Conservation (phyloP, 2,888 invertebrate species). For the Pheosia tremula region DNA sequence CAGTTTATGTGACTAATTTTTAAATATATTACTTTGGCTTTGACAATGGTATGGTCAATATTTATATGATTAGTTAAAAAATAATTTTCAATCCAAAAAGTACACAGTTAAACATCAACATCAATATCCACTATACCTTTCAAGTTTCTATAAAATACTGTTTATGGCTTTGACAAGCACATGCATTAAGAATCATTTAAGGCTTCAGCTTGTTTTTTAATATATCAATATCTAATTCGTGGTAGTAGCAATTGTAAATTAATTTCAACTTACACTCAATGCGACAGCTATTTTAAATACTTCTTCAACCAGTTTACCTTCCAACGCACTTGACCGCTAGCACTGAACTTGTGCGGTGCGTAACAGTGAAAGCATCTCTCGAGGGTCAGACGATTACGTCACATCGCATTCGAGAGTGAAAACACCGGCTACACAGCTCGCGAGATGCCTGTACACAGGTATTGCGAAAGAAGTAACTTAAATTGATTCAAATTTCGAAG, state of each 20-base stretch:
- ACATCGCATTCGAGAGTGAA: constrained; percentile 20
- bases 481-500: neutral
- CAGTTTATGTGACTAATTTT: no score
- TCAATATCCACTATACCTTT: no score
- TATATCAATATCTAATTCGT: no score
- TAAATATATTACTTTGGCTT: no score
- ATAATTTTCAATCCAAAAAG: no score
- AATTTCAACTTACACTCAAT: neutral
- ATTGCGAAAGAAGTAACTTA: neutral
- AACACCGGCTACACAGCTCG: neutral
- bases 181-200: no score
- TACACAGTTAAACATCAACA: no score
- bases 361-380: constrained; percentile 50
- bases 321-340: constrained; percentile 29
- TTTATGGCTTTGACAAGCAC: no score
- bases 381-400: constrained; percentile 34
- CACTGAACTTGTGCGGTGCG: constrained; percentile 43
- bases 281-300: constrained; percentile 10
- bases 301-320: constrained; percentile 9
- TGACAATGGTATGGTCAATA: no score
- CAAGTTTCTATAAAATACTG: no score
- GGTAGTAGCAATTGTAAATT: neutral
- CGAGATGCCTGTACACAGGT: neutral
- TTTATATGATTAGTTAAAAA: no score
- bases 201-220: no score